These are phyloP conservation scores for rabbit (Oryctolagus cuniculus) DNA, from an alignment of 2,113 vertebrate species.

Conservation along the genomic window DNA sequence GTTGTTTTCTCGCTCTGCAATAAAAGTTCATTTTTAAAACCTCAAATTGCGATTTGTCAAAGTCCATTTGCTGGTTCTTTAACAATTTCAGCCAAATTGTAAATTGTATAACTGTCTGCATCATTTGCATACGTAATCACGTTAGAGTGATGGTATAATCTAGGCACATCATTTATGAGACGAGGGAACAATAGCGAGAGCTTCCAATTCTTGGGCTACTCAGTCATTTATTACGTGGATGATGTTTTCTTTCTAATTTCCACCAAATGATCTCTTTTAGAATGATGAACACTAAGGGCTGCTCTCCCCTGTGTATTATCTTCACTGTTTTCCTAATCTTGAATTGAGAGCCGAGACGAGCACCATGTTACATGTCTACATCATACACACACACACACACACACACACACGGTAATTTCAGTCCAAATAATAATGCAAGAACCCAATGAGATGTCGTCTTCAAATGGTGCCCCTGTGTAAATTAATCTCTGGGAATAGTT, in stretches of 20 bases:
- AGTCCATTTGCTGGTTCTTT: slow-evolving; percentile 82
- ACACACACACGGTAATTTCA: slow-evolving; percentile 47
- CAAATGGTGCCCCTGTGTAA: slow-evolving; percentile 51
- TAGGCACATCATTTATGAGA: slow-evolving; percentile 80
- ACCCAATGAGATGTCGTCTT: slow-evolving; percentile 65
- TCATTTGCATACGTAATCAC: slow-evolving; percentile 84
- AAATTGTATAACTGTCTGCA: slow-evolving; percentile 79
- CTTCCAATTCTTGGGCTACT: slow-evolving; percentile 79
- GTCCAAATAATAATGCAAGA: slow-evolving; percentile 63
- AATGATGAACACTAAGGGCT: slow-evolving; percentile 72
- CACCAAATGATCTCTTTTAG: slow-evolving; percentile 83
- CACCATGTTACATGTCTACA: slow-evolving; percentile 50
- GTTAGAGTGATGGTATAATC: slow-evolving; percentile 83
- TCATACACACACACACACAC: slow-evolving; percentile 1
- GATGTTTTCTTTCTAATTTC: slow-evolving; percentile 85
- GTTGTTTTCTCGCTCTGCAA: slow-evolving; percentile 71
- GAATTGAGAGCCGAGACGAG: slow-evolving; percentile 73
- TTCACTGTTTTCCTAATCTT: slow-evolving; percentile 77
- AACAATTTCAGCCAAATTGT: slow-evolving; percentile 83
- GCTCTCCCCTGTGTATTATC: slow-evolving; percentile 75
- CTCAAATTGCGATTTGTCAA: slow-evolving; percentile 77
- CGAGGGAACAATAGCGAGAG: slow-evolving; percentile 80
- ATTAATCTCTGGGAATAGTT: slow-evolving; percentile 73
- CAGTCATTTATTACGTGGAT: slow-evolving; percentile 82
- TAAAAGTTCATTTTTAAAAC: slow-evolving; percentile 83